A percentile compares a stretch with the other conserved stretches of the same genome.
Conservation (phyloP, 2,113 vertebrate genomes). For the Numida meleagris region DNA sequence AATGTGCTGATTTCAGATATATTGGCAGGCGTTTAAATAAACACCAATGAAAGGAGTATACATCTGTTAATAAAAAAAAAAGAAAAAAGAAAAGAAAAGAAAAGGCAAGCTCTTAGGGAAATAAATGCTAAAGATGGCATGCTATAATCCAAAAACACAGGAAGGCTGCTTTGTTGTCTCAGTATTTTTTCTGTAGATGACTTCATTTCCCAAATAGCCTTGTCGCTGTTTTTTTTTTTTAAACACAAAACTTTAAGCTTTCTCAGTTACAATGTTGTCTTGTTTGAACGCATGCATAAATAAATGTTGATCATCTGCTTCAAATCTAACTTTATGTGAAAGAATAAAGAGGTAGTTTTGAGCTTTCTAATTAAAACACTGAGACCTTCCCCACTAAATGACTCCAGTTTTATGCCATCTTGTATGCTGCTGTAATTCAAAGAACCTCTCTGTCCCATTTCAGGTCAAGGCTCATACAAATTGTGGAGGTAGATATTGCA, state of each 20-base stretch:
- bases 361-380: conserved; percentile 20
- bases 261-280: conserved; percentile 44
- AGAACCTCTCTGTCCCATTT: not conserved
- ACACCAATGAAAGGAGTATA: conserved; percentile 25
- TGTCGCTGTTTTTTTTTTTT: not conserved
- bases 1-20: conserved; percentile 36
- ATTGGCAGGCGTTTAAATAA: conserved; percentile 52
- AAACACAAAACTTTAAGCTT: conserved; percentile 56
- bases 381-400: not conserved
- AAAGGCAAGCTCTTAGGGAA: conserved; percentile 45
- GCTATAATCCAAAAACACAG: conserved; percentile 19
- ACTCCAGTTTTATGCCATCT: not conserved
- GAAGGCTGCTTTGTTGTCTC: not conserved
- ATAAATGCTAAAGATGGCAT: conserved; percentile 33
- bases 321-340: conserved; percentile 31
- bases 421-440: not conserved
- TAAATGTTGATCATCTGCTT: conserved; percentile 37
- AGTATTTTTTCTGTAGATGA: conserved; percentile 33
- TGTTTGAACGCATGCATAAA: conserved; percentile 3
- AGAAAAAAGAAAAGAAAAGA: not conserved
- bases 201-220: conserved; percentile 20
- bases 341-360: not conserved
- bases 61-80: not conserved
- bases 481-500: not conserved
- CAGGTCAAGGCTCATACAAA: not conserved